Evolutionary conservation across 2,113 vertebrate species (phyloP).

Genomic region (Triplophysa tibetana): DNA sequence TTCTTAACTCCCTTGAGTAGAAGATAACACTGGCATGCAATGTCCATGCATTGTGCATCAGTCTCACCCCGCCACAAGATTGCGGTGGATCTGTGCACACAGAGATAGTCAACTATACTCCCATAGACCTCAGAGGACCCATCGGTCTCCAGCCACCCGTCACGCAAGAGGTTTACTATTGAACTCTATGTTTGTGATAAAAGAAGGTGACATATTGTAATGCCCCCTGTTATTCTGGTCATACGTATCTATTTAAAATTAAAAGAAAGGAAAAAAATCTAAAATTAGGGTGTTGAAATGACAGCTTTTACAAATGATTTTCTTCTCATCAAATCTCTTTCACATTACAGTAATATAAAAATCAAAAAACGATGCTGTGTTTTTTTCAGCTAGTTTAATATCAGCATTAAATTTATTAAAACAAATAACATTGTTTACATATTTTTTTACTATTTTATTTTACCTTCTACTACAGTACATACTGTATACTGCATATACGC

Average conservation of each 20-base stretch:
- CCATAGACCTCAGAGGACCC: conserved; percentile 71
- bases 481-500: no score
- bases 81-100: background rate
- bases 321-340: no score
- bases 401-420: no score
- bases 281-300: no score
- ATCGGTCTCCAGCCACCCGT: conserved; percentile 5
- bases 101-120: conserved; percentile 52
- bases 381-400: no score
- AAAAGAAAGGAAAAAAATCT: background rate
- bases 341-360: no score
- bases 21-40: conserved; percentile 63
- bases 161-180: background rate
- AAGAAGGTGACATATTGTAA: background rate
- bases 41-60: conserved; percentile 65
- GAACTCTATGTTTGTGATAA: background rate
- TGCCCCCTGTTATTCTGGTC: background rate
- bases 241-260: no score
- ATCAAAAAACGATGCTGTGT: no score
- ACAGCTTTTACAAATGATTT: no score
- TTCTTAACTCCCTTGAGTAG: conserved; percentile 42
- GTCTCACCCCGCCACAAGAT: conserved; percentile 7
- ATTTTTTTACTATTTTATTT: no score
- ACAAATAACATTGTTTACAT: no score
- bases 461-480: no score